Conservation (phyloP, 2,113 vertebrate species). For the Hippocampus guttulatus region DNA sequence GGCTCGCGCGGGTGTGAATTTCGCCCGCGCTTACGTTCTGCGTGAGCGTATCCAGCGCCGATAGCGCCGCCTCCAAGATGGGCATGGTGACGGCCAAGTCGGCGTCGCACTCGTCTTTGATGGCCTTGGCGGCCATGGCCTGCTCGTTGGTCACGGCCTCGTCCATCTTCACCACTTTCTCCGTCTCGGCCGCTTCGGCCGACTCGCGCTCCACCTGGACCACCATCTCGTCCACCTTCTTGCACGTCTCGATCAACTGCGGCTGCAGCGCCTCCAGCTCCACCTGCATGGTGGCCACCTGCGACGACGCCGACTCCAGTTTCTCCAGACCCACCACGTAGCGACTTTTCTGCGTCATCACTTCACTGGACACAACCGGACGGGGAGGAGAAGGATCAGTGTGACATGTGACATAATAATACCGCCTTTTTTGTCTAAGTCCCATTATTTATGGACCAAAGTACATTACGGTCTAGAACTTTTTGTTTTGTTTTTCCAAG, state of each 20-base stretch:
- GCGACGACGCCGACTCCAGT: constrained; percentile 78
- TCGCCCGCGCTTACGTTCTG: constrained; percentile 68
- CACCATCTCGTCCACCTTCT: constrained; percentile 85
- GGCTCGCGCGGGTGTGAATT: too few species aligned
- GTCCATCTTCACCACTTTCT: constrained; percentile 83
- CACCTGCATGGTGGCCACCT: constrained; percentile 82
- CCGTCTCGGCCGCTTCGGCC: constrained; percentile 82
- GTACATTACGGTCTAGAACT: too few species aligned
- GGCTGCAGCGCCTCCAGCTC: constrained; percentile 86
- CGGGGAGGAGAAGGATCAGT: neutral
- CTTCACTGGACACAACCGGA: constrained; percentile 69
- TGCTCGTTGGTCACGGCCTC: constrained; percentile 82
- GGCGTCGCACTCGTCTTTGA: constrained; percentile 89
- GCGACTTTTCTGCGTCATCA: constrained; percentile 81
- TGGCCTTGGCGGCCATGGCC: constrained; percentile 85
- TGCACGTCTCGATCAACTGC: constrained; percentile 79
- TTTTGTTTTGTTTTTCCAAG: too few species aligned
- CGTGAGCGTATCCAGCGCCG: constrained; percentile 83
- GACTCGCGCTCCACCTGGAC: constrained; percentile 81
- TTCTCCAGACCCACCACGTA: constrained; percentile 88
- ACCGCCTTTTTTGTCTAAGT: too few species aligned
- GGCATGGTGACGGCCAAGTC: constrained; percentile 83
- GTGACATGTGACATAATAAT: too few species aligned
- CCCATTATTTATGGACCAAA: too few species aligned
- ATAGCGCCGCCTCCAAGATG: constrained; percentile 78